Evolutionary conservation across 2,888 invertebrate genomes (phyloP).

Genomic region (Xylophagus ater): DNA sequence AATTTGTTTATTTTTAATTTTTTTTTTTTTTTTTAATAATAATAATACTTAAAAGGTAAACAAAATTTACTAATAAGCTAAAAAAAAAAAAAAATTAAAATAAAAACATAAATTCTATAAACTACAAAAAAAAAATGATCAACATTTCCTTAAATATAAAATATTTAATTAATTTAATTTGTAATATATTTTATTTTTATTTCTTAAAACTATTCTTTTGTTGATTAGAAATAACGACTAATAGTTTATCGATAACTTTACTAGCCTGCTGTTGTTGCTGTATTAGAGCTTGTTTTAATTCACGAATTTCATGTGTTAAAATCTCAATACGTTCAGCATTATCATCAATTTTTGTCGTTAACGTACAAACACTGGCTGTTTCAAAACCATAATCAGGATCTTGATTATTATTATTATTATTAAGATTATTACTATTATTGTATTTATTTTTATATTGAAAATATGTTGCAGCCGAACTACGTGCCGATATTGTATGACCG

Average conservation of each 20-base stretch:
- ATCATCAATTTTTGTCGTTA: constrained; percentile 56
- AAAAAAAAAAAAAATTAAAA: too few relatives aligned
- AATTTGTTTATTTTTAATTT: too few relatives aligned
- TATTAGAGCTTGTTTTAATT: constrained; percentile 47
- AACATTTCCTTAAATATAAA: too few relatives aligned
- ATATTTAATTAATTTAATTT: too few relatives aligned
- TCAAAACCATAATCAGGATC: constrained; percentile 47
- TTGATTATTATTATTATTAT: constrained; percentile 20
- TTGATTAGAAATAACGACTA: constrained; percentile 38
- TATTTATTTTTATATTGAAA: constrained; percentile 53
- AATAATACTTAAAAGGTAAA: too few relatives aligned
- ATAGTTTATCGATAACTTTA: constrained; percentile 39
- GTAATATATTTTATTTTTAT: too few relatives aligned
- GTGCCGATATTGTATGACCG: constrained; percentile 56
- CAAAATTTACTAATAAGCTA: too few relatives aligned
- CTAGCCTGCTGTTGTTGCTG: constrained; percentile 41
- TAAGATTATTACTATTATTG: constrained; percentile 55
- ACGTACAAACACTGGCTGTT: constrained; percentile 43
- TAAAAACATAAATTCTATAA: too few relatives aligned
- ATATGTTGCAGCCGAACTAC: constrained; percentile 50
- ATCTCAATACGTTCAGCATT: constrained; percentile 55
- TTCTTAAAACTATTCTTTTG: constrained; percentile 36
- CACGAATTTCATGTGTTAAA: constrained; percentile 56
- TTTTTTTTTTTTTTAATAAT: too few relatives aligned
- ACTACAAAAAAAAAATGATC: too few relatives aligned